phyloP scores from a whole-genome alignment of 2,113 vertebrate species.

The Cinclus cinclus region DNA sequence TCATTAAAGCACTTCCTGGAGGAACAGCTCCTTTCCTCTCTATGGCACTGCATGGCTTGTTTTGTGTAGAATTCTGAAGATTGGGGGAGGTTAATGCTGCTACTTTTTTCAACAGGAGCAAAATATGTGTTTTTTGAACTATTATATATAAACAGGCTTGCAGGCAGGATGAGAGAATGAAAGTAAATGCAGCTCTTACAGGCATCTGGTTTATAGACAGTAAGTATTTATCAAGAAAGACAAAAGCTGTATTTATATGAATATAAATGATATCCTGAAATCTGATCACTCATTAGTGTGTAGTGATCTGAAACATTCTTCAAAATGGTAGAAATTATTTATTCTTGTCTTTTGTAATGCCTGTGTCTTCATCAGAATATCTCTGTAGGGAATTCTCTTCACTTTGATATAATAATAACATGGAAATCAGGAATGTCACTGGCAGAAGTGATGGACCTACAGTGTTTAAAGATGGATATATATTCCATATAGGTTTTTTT shows the following conservation, averaged over 20 bases:
- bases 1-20: not conserved
- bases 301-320: not conserved
- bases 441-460: not conserved
- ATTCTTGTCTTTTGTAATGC: not conserved
- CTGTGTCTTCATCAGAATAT: not conserved
- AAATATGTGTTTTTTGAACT: not conserved
- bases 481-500: not conserved
- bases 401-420: not conserved
- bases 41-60: not conserved
- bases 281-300: not conserved
- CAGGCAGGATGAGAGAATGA: not conserved
- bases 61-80: not conserved
- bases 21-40: not conserved
- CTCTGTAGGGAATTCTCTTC: not conserved
- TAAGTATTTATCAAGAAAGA: not conserved
- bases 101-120: not conserved
- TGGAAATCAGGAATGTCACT: not conserved
- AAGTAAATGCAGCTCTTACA: not conserved
- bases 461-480: not conserved
- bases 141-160: not conserved
- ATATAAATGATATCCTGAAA: not conserved
- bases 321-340: not conserved
- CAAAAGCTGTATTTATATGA: not conserved
- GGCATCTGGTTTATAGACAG: not conserved
- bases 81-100: not conserved